phyloP scores from a whole-genome alignment of 2,113 vertebrate species.

The Mormoops blainvillei region DNA sequence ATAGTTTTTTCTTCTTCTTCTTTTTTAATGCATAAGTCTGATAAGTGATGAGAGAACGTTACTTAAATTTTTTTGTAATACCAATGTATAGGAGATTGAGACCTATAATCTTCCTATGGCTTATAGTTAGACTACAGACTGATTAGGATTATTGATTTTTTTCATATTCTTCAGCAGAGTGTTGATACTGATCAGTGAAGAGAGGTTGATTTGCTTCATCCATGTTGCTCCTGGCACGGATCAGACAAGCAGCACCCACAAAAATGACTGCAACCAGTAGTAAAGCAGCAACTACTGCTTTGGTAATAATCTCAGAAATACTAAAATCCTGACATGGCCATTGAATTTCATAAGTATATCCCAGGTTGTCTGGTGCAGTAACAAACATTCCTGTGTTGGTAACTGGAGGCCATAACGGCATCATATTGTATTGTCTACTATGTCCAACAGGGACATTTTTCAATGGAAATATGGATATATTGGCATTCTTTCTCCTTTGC shows the following conservation, averaged over 20 bases:
- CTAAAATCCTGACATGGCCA: constrained; percentile 82
- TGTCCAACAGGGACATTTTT: too few species aligned
- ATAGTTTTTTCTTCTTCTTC: too few species aligned
- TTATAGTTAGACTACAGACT: constrained; percentile 85
- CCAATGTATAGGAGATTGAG: not conserved
- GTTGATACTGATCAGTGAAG: constrained; percentile 91
- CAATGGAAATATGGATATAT: too few species aligned
- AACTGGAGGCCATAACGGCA: too few species aligned
- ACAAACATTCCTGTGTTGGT: too few species aligned
- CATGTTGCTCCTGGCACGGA: constrained; percentile 81
- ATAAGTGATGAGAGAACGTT: too few species aligned
- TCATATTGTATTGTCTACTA: too few species aligned
- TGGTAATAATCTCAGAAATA: constrained; percentile 90
- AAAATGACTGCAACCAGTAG: constrained; percentile 89
- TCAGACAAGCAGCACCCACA: constrained; percentile 80
- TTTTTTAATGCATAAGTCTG: too few species aligned
- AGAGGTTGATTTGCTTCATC: constrained; percentile 90
- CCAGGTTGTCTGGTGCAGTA: too few species aligned
- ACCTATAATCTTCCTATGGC: not conserved
- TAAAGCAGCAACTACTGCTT: constrained; percentile 87
- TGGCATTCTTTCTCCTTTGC: constrained; percentile 89
- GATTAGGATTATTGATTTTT: constrained; percentile 83
- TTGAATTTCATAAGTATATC: too few species aligned
- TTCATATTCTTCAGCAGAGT: constrained; percentile 89
- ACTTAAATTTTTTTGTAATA: not conserved